These are phyloP conservation scores for Dicaeum eximium DNA, from an alignment of 2,113 vertebrate genomes.

Conservation along the genomic window DNA sequence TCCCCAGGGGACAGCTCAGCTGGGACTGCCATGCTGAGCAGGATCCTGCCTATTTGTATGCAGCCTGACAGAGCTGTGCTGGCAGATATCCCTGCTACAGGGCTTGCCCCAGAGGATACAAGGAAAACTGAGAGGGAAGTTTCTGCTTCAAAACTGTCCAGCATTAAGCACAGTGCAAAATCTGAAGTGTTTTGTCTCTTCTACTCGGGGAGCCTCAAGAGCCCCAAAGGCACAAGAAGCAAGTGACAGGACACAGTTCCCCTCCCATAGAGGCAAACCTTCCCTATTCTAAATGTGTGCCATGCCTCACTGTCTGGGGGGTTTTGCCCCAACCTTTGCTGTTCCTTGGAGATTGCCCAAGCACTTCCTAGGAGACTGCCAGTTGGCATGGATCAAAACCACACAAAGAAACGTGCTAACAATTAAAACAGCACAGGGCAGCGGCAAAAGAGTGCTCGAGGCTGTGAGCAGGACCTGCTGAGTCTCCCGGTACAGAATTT, in stretches of 20 bases:
- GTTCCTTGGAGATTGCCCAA: not conserved
- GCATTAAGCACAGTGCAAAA: not conserved
- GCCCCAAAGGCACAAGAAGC: not conserved
- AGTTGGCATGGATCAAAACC: not conserved
- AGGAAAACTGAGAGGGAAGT: not conserved
- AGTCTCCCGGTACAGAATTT: not conserved
- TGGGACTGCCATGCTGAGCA: not conserved
- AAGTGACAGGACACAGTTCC: not conserved
- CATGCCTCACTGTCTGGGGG: not conserved
- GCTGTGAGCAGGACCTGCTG: not conserved
- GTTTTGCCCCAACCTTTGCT: not conserved
- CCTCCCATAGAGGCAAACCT: not conserved
- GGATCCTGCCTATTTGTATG: not conserved
- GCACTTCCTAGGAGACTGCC: not conserved
- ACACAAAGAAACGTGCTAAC: not conserved
- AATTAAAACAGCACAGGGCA: not conserved
- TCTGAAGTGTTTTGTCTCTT: not conserved
- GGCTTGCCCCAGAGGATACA: not conserved
- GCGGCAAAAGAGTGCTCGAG: not conserved
- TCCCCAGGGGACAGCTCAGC: not conserved
- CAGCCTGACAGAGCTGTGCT: not conserved
- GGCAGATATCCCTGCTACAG: not conserved
- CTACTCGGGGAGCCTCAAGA: not conserved
- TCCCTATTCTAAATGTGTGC: not conserved
- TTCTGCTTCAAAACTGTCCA: not conserved